Conservation (phyloP, 2,797 vertebrate genomes). For the Champsocephalus esox region DNA sequence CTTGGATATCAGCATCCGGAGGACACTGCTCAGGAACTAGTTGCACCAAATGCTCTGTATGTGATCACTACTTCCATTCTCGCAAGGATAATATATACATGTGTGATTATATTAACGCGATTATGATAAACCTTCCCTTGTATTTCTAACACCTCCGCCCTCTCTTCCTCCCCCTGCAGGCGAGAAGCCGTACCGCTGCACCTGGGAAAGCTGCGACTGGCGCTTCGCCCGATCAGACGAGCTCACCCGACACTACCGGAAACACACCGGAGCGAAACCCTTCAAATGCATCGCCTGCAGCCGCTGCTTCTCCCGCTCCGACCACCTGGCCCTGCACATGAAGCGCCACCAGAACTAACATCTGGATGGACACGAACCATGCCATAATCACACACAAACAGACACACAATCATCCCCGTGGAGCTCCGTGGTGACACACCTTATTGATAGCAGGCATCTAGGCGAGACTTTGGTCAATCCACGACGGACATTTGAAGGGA, state of each 20-base stretch:
- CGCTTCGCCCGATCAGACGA: slow-evolving; percentile 95
- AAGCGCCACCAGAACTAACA: slow-evolving; percentile 92
- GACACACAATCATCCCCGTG: slow-evolving; percentile 19
- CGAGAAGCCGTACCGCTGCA: slow-evolving; percentile 93
- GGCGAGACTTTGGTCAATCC: too few relatives aligned
- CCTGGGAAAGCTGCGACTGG: slow-evolving; percentile 94
- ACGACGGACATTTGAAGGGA: too few relatives aligned
- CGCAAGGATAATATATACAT: too few relatives aligned
- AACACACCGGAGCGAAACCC: slow-evolving; percentile 95
- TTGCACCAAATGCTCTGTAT: too few relatives aligned
- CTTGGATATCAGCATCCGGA: too few relatives aligned
- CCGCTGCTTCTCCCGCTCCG: slow-evolving; percentile 95
- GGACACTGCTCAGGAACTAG: too few relatives aligned
- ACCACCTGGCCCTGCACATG: slow-evolving; percentile 95
- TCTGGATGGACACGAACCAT: slow-evolving; percentile 4
- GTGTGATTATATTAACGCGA: too few relatives aligned
- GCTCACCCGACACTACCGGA: slow-evolving; percentile 93
- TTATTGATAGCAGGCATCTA: background rate
- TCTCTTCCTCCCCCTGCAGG: slow-evolving; percentile 75
- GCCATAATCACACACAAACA: background rate
- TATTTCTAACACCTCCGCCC: background rate
- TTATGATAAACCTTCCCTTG: too few relatives aligned
- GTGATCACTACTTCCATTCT: too few relatives aligned
- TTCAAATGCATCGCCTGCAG: slow-evolving; percentile 93
- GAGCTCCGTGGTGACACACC: rapidly evolving